These are phyloP conservation scores for Takifugu bimaculatus DNA, from an alignment of 2,113 vertebrate genomes.

Conservation along the genomic window DNA sequence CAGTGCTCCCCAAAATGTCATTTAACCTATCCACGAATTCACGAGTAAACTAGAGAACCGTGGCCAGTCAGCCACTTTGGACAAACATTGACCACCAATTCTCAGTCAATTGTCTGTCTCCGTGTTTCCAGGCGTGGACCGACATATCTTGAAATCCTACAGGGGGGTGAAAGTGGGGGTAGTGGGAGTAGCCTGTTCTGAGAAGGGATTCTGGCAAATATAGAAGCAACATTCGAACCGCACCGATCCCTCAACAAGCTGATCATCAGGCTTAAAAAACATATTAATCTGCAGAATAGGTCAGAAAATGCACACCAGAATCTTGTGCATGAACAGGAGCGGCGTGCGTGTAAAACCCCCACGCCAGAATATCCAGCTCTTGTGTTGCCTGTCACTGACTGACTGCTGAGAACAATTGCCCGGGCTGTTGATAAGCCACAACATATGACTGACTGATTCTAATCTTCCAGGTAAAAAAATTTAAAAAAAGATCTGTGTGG, in stretches of 20 bases:
- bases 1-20: neutral
- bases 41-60: slow-evolving; percentile 86
- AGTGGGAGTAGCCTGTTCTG: neutral
- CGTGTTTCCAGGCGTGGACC: slow-evolving; percentile 24
- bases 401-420: slow-evolving; percentile 39
- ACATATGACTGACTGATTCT: slow-evolving; percentile 15
- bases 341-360: neutral
- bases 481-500: slow-evolving; percentile 2
- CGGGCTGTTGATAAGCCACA: slow-evolving; percentile 37
- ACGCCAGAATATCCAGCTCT: too few relatives aligned
- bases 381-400: slow-evolving; percentile 53
- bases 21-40: slow-evolving; percentile 80
- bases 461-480: slow-evolving; percentile 1
- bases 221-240: too few relatives aligned
- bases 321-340: neutral
- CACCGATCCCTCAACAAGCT: too few relatives aligned
- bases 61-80: slow-evolving; percentile 78
- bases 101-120: slow-evolving; percentile 77
- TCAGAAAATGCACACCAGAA: neutral
- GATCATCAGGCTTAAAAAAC: too few relatives aligned
- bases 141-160: neutral
- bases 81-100: slow-evolving; percentile 85
- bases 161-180: neutral
- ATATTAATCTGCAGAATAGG: neutral
- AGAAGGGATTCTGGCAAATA: too few relatives aligned